These are phyloP conservation scores for Tyria jacobaeae DNA, from an alignment of 2,888 invertebrate species.

Conservation along the genomic window DNA sequence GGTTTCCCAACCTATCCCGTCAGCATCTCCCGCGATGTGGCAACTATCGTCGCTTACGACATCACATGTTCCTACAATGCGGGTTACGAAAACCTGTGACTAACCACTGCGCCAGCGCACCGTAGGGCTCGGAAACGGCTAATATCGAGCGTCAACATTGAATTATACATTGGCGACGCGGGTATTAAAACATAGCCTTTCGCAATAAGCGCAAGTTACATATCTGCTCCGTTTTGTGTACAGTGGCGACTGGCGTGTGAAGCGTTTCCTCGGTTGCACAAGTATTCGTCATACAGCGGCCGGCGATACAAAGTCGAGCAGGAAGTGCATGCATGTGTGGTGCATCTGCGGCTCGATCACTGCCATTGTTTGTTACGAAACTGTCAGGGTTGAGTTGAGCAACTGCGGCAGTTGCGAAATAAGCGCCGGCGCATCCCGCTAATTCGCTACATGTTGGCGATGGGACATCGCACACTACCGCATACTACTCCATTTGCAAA, in stretches of 20 bases:
- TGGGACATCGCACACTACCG: constrained; percentile 71
- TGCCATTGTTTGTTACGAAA: constrained; percentile 84
- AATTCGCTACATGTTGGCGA: constrained; percentile 81
- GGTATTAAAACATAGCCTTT: constrained; percentile 68
- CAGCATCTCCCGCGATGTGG: constrained; percentile 80
- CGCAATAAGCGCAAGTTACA: constrained; percentile 68
- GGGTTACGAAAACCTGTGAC: constrained; percentile 85
- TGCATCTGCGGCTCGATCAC: constrained; percentile 78
- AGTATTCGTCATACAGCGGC: constrained; percentile 66
- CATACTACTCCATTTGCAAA: constrained; percentile 33
- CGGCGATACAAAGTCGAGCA: constrained; percentile 80
- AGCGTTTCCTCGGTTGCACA: constrained; percentile 78
- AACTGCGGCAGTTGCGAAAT: constrained; percentile 79
- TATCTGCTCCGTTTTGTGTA: constrained; percentile 69
- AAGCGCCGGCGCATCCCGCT: constrained; percentile 75
- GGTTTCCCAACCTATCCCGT: constrained; percentile 85
- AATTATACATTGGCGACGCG: constrained; percentile 66
- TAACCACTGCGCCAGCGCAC: constrained; percentile 60
- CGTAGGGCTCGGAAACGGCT: constrained; percentile 67
- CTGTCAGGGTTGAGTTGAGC: constrained; percentile 85
- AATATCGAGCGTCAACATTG: constrained; percentile 57
- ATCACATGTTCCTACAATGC: constrained; percentile 83
- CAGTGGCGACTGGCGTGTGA: constrained; percentile 64
- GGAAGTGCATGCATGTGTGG: constrained; percentile 84
- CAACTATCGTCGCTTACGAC: constrained; percentile 79